Base-by-base conservation (phyloP, 2,797 vertebrate species). In the Myotis pilosus region DNA sequence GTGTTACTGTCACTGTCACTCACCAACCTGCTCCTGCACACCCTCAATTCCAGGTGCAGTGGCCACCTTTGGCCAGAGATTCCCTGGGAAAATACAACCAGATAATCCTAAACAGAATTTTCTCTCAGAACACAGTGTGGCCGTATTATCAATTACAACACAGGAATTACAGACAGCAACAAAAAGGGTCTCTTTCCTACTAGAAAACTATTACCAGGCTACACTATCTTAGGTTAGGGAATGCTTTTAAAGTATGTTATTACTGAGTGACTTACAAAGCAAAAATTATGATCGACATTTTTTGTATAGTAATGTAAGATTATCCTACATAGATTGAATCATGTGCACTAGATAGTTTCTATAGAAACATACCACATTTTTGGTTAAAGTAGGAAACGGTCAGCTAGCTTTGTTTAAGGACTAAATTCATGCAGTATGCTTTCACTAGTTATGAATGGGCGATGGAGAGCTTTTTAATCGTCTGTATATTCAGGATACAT, bases 111-210 rank as follows among this genome's bases (percentile, higher is more conserved):
- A 69, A 78, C 6, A 64, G 69, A 88, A 55, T 62, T 64, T 60
- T 95, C 75, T 92, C 36, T 93, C 53, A 71, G 3, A 79, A n/a
- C 6, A 13, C 19, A 16, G 69, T 95, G 74, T 92, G 62, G 44
- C 79, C 87, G 36, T 66, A 0, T 13, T 44, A 72, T n/a, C 88
- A 36, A 25, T 95, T 85, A 87, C 25, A 89, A 66, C 90, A 86
- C 87, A 53, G 12, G 72, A 87, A 96, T 95, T 96, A 91, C 88
- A 90, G 79, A 95, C 13, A 96, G 62, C 88, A 95, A 92, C 93
- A 91, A 72, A 91, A 95, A 74, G 78, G 60, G 4, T 80, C 25
- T 84, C 75, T 84, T 60, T 84, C 22, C 87, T 38, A 2, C 49
- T 41, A 8, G 25, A 55, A 28, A 92, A 17, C 38, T 10, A 33